Evolutionary conservation across 2,888 invertebrate genomes (phyloP), one percentile per base, ranked within the genome.

Genomic region (Ochlodes sylvanus): DNA sequence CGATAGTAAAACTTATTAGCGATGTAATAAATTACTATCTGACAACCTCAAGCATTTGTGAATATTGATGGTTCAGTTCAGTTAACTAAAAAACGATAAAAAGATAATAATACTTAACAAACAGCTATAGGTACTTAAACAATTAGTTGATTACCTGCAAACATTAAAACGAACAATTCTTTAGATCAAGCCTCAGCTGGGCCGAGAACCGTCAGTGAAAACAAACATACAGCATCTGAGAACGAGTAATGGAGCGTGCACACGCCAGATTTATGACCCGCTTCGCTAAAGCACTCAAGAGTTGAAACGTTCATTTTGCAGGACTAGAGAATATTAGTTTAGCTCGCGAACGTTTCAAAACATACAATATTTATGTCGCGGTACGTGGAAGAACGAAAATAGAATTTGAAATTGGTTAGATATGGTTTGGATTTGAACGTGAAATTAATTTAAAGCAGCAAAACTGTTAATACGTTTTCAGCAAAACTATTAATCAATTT

Each of bases 191-290:
- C 62, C 60, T 63, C 68, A 57, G 62, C 56, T 62, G 62, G 38
- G 17, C 55, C 32, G 50, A 57, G 19, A 57, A 50, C 68, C 47
- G 68, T 68, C 68, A 68, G 68, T 63, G 63, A 63, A 68, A 68
- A 63, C 68, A 68, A 68, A 68, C 63, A 68, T 63, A 63, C 42
- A 68, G 63, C 58, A 68, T 68, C 68, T 57, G 68, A 68, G 68
- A 68, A 63, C 73, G 73, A 75, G 79, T 80, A 80, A 81, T 81
- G 80, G 80, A 77, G 74, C 79, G 76, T 74, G 75, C 74, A 73
- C 74, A 70, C 74, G 55, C 73, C 77, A 79, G 80, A 81, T 81
- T 81, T 81, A 81, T 81, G 74, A 75, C 75, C 72, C 74, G 76
- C 75, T 75, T 68, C 68, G 56, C 68, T 76, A 76, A 75, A 77